Evolutionary conservation across 2,888 invertebrate genomes (phyloP).

Genomic region (Luperina nickerlii): DNA sequence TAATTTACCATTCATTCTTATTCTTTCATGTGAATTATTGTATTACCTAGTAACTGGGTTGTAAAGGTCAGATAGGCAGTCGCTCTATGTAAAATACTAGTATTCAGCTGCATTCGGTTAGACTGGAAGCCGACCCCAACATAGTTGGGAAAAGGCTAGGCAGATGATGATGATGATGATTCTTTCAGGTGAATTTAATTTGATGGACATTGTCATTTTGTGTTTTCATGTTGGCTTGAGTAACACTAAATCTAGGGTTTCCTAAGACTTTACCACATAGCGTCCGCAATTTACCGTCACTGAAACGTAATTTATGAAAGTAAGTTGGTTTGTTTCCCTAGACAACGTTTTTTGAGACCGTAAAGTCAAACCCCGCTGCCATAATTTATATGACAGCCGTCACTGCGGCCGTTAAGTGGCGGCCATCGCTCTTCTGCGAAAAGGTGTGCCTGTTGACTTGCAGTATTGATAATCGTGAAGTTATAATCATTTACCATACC

Average conservation of each 20-base stretch:
- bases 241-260: neutral
- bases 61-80: too few species aligned
- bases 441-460: neutral
- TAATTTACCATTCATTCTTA: neutral
- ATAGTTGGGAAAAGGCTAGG: too few species aligned
- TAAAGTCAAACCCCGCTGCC: neutral
- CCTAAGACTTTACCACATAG: neutral
- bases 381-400: neutral
- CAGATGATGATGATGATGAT: neutral
- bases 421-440: neutral
- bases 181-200: neutral
- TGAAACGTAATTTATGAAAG: neutral
- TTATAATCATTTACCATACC: neutral
- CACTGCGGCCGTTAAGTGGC: neutral
- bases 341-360: neutral
- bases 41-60: too few species aligned
- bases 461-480: too few species aligned
- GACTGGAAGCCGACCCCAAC: too few species aligned
- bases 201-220: neutral
- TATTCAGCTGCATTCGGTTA: too few species aligned
- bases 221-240: neutral
- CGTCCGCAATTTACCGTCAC: neutral
- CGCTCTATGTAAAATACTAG: too few species aligned
- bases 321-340: neutral
- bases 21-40: neutral